phyloP scores from a whole-genome alignment of 1,140 invertebrate species.

The Diorhabda carinulata region DNA sequence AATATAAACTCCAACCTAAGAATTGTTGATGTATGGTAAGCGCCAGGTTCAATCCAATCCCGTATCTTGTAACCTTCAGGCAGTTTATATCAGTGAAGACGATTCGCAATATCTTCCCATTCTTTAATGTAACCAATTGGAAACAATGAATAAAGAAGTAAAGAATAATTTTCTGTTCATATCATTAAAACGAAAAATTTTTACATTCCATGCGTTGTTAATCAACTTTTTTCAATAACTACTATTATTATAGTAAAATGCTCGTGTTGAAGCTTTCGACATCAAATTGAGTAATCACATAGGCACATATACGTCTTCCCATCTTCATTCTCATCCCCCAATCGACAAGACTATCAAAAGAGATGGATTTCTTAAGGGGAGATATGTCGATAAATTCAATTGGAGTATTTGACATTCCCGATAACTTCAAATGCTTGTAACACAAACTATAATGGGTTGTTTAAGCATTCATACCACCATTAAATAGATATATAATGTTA shows the following conservation, averaged over 20 bases:
- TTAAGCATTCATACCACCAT: conserved; percentile 4
- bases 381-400: conserved; percentile 2
- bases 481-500: neutral
- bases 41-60: too few species aligned
- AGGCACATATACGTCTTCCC: neutral
- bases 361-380: neutral
- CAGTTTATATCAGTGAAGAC: too few species aligned
- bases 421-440: conserved; percentile 5
- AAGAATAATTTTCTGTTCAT: too few species aligned
- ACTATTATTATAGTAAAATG: neutral
- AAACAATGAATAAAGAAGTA: too few species aligned
- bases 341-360: neutral
- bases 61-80: too few species aligned
- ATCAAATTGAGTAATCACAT: neutral
- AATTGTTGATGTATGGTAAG: too few species aligned
- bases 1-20: too few species aligned
- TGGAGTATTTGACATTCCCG: conserved; percentile 5
- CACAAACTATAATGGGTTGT: conserved; percentile 2
- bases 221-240: neutral
- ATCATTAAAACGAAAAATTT: too few species aligned
- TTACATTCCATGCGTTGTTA: too few species aligned
- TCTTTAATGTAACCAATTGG: too few species aligned
- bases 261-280: neutral
- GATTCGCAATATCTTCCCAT: too few species aligned
- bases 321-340: neutral